These are phyloP conservation scores for Tarsius wallacei DNA, from an alignment of 2,797 vertebrate genomes.

Conservation along the genomic window DNA sequence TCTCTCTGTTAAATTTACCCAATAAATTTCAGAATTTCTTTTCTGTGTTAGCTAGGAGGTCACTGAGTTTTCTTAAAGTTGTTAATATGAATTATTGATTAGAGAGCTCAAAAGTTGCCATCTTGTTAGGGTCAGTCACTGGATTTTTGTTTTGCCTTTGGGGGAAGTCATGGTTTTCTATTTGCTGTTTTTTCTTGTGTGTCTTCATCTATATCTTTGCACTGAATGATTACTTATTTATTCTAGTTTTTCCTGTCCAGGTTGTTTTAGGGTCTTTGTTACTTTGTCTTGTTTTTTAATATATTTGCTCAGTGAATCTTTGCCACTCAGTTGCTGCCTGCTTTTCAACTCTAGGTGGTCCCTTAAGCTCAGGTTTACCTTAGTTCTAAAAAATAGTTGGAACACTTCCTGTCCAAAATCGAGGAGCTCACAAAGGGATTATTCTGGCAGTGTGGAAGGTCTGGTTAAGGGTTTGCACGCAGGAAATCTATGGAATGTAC, in stretches of 20 bases:
- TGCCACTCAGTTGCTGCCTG: background rate
- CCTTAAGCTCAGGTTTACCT: background rate
- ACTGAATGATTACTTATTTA: background rate
- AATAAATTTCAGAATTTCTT: background rate
- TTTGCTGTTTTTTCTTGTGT: background rate
- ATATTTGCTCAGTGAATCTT: background rate
- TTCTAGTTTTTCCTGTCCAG: background rate
- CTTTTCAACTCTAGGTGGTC: background rate
- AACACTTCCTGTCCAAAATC: background rate
- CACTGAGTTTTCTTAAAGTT: background rate
- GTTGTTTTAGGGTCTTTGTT: too few species aligned
- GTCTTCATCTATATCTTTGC: background rate
- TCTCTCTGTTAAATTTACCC: background rate
- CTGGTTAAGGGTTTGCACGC: background rate
- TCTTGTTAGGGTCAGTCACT: background rate
- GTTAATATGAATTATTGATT: background rate
- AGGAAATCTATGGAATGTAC: background rate
- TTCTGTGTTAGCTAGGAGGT: background rate
- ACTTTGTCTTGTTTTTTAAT: background rate
- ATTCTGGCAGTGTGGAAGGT: background rate
- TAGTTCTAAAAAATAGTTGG: background rate
- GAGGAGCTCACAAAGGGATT: background rate
- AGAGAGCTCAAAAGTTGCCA: background rate
- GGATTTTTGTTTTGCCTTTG: background rate
- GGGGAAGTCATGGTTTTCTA: background rate